Evolutionary conservation across 2,797 vertebrate species (phyloP).

Genomic region (Bucorvus abyssinicus): DNA sequence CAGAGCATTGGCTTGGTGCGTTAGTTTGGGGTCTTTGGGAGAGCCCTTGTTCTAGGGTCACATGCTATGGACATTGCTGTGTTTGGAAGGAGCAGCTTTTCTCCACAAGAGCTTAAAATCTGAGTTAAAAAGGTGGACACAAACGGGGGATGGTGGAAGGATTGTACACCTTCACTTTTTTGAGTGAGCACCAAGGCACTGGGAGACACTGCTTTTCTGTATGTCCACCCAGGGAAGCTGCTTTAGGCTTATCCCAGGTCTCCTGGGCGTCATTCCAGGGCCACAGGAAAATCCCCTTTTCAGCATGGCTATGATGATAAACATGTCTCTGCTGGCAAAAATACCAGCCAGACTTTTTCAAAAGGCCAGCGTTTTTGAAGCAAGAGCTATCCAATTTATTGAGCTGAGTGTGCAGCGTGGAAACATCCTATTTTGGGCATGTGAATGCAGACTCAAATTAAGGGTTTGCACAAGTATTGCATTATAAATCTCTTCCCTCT

Average conservation of each 20-base stretch:
- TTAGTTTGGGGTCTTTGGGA: neutral
- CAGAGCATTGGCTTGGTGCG: neutral
- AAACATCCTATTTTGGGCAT: neutral
- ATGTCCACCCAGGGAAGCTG: neutral
- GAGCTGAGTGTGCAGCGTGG: neutral
- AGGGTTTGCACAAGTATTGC: neutral
- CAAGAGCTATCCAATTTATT: neutral
- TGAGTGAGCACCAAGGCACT: neutral
- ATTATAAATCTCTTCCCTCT: neutral
- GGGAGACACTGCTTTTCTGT: neutral
- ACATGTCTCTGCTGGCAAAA: neutral
- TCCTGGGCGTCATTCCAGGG: neutral
- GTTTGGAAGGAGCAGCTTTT: neutral
- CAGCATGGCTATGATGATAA: neutral
- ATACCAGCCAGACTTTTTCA: neutral
- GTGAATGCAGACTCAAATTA: neutral
- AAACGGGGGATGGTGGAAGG: neutral
- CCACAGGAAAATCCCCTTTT: neutral
- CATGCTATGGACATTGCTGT: fast-evolving
- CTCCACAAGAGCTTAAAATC: neutral
- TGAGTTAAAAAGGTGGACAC: neutral
- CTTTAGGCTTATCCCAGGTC: neutral
- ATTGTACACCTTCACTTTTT: neutral
- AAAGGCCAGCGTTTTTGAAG: neutral
- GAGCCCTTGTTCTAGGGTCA: neutral